Evolutionary conservation across 1,140 invertebrate genomes (phyloP).

Genomic region (Megalopta genalis): DNA sequence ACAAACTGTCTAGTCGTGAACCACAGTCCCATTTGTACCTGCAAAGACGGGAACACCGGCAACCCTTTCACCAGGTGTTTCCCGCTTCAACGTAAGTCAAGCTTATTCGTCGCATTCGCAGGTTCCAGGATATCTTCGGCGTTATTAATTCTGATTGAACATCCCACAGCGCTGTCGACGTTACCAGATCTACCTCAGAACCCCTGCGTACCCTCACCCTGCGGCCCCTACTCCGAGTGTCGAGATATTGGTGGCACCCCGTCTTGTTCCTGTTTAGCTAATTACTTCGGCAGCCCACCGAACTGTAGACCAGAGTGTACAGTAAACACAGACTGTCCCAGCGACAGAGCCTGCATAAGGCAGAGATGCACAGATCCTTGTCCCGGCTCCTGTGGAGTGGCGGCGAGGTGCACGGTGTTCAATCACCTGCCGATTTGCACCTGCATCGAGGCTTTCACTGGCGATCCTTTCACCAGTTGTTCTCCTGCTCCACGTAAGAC

Average conservation of each 20-base stretch:
- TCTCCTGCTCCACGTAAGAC: conserved; percentile 47
- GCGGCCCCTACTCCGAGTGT: conserved; percentile 80
- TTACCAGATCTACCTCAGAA: conserved; percentile 59
- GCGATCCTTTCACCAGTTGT: conserved; percentile 87
- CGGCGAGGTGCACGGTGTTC: conserved; percentile 85
- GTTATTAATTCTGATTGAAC: background rate
- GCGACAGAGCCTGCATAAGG: conserved; percentile 83
- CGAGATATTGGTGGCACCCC: conserved; percentile 70
- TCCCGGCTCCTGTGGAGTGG: conserved; percentile 83
- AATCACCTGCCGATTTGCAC: conserved; percentile 88
- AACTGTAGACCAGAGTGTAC: conserved; percentile 86
- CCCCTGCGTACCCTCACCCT: conserved; percentile 81
- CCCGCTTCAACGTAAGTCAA: conserved; percentile 76
- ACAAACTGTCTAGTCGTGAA: conserved; percentile 81
- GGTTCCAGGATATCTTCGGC: background rate
- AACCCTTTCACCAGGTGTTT: conserved; percentile 82
- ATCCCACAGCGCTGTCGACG: background rate
- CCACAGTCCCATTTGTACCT: conserved; percentile 82
- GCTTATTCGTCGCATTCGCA: background rate
- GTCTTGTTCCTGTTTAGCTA: conserved; percentile 83
- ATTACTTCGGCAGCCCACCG: conserved; percentile 83
- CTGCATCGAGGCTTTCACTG: conserved; percentile 90
- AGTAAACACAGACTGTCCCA: conserved; percentile 84
- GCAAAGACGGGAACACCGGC: conserved; percentile 79
- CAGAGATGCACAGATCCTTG: conserved; percentile 87